A percentile compares a stretch with the other conserved stretches of the same genome.
These are phyloP conservation scores for Brachionus koreanus DNA, from an alignment of 1,140 invertebrate genomes.

Conservation along the genomic window DNA sequence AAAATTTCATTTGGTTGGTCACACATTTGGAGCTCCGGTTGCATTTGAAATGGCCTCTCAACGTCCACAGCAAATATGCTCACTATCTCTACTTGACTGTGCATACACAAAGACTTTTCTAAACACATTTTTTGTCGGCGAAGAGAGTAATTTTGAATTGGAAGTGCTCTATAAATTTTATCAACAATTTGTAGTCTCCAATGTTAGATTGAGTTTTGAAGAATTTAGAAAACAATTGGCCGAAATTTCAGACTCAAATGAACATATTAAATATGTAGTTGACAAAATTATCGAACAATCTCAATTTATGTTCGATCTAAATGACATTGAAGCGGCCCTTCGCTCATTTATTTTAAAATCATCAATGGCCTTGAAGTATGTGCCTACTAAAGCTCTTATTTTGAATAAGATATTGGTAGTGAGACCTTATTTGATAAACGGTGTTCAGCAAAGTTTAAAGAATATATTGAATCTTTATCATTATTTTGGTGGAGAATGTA, in stretches of 20 bases:
- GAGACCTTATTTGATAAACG: background rate
- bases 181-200: background rate
- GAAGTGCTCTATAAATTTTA: conserved; percentile 9
- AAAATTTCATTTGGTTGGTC: background rate
- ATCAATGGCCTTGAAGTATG: background rate
- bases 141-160: background rate
- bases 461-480: background rate
- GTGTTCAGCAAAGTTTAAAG: background rate
- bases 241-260: background rate
- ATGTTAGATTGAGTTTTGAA: background rate
- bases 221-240: background rate
- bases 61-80: background rate
- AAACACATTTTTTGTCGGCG: background rate
- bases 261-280: background rate
- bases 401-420: conserved; percentile 19
- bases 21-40: conserved; percentile 10
- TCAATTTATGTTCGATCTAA: background rate
- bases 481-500: background rate
- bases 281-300: conserved; percentile 12
- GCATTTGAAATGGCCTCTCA: conserved; percentile 26
- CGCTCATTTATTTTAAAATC: conserved; percentile 1
- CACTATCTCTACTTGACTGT: background rate
- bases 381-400: conserved; percentile 3
- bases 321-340: background rate
- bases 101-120: background rate